Conservation (phyloP, 1,140 invertebrate species). For the Cotesia chilonis region DNA sequence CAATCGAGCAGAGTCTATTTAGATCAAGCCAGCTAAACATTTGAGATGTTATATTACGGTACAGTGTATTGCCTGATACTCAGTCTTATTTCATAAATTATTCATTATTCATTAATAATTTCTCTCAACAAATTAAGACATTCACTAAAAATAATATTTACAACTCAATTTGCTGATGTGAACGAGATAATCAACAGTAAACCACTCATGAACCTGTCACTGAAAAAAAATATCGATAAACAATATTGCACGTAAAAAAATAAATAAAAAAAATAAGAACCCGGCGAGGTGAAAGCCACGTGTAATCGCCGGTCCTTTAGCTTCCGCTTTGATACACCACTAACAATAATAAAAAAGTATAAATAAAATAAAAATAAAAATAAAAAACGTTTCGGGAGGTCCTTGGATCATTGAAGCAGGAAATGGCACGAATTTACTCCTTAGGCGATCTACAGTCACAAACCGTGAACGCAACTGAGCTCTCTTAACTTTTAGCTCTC, state of each 20-base stretch:
- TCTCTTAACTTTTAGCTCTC: too few relatives aligned
- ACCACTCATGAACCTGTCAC: conserved; percentile 13
- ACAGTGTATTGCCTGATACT: too few relatives aligned
- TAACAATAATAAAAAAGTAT: neutral
- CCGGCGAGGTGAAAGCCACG: conserved; percentile 27
- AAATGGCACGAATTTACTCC: conserved; percentile 13
- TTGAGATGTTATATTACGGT: neutral
- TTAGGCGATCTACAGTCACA: conserved; percentile 4
- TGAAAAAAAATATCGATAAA: neutral
- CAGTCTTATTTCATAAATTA: neutral
- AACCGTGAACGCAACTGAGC: conserved; percentile 18
- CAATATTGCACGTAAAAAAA: conserved; percentile 12
- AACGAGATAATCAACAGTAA: neutral
- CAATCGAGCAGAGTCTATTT: conserved; percentile 9
- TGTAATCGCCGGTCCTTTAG: conserved; percentile 13
- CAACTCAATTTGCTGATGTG: neutral
- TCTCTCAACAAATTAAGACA: neutral
- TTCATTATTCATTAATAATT: neutral
- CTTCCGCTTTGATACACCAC: conserved; percentile 21
- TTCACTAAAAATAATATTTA: conserved; percentile 1
- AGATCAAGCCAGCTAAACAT: conserved; percentile 9
- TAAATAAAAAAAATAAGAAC: neutral
- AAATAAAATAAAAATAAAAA: conserved; percentile 1
- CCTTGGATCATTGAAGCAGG: conserved; percentile 16
- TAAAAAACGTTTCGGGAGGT: conserved; percentile 24